Evolutionary conservation across 1,140 invertebrate species (phyloP).

Genomic region (Probaryconus sp.): DNA sequence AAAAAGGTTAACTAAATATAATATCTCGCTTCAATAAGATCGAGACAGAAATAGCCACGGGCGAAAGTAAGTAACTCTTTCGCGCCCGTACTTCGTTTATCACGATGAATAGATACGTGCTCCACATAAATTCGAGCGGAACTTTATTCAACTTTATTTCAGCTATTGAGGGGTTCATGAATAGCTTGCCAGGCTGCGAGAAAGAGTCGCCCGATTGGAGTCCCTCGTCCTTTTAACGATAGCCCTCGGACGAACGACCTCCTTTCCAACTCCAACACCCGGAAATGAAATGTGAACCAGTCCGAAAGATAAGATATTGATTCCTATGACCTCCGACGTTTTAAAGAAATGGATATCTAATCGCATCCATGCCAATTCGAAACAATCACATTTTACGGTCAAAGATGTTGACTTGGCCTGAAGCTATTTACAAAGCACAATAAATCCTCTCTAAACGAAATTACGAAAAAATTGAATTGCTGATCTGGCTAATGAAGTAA

Average conservation of each 20-base stretch:
- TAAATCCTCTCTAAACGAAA: slow-evolving; percentile 10
- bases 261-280: slow-evolving; percentile 28
- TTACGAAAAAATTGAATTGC: too few species aligned
- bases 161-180: slow-evolving; percentile 27
- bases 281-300: slow-evolving; percentile 59
- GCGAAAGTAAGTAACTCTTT: slow-evolving; percentile 45
- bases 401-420: slow-evolving; percentile 5
- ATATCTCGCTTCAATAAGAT: slow-evolving; percentile 1
- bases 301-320: slow-evolving; percentile 55
- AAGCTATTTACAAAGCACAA: slow-evolving; percentile 2
- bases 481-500: too few species aligned
- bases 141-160: slow-evolving; percentile 57
- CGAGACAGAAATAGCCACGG: slow-evolving; percentile 20
- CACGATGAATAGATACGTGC: slow-evolving; percentile 53
- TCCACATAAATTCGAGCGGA: slow-evolving; percentile 50
- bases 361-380: slow-evolving; percentile 13
- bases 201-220: slow-evolving; percentile 21
- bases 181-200: slow-evolving; percentile 14
- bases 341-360: slow-evolving; percentile 41
- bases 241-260: slow-evolving; percentile 25
- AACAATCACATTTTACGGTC: slow-evolving; percentile 43
- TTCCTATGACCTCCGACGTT: slow-evolving; percentile 30
- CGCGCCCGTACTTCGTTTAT: slow-evolving; percentile 30
- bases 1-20: not conserved
- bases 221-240: slow-evolving; percentile 24